Evolutionary conservation across 2,113 vertebrate species (phyloP).

Genomic region (Platysternon megacephalum): DNA sequence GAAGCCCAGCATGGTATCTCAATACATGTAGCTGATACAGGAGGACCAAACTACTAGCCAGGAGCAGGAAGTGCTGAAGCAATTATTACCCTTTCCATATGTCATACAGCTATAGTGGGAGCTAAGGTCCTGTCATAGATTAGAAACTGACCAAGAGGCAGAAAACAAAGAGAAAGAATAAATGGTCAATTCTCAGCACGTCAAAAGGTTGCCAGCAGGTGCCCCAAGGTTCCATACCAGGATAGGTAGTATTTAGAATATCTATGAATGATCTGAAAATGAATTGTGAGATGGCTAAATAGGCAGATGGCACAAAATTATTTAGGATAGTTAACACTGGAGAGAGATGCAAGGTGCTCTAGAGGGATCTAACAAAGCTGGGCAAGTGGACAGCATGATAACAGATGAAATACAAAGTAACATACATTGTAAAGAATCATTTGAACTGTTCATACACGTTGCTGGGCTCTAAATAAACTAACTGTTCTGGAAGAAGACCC

Average conservation of each 20-base stretch:
- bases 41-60: not conserved
- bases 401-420: not conserved
- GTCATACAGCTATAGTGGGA: not conserved
- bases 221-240: not conserved
- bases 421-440: not conserved
- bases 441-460: not conserved
- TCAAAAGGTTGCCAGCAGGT: not conserved
- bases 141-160: not conserved
- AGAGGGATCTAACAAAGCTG: not conserved
- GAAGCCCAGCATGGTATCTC: not conserved
- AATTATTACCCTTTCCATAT: not conserved
- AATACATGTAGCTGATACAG: not conserved
- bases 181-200: not conserved
- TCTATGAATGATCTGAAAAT: constrained; percentile 1
- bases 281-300: not conserved
- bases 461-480: not conserved
- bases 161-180: constrained; percentile 7
- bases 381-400: not conserved
- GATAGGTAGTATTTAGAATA: not conserved
- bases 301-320: not conserved
- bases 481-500: not conserved
- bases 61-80: not conserved
- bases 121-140: not conserved
- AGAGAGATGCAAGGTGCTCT: not conserved
- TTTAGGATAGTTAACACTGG: not conserved